Base-by-base conservation (phyloP, 1,140 invertebrate species). In the Vanessa tameamea region DNA sequence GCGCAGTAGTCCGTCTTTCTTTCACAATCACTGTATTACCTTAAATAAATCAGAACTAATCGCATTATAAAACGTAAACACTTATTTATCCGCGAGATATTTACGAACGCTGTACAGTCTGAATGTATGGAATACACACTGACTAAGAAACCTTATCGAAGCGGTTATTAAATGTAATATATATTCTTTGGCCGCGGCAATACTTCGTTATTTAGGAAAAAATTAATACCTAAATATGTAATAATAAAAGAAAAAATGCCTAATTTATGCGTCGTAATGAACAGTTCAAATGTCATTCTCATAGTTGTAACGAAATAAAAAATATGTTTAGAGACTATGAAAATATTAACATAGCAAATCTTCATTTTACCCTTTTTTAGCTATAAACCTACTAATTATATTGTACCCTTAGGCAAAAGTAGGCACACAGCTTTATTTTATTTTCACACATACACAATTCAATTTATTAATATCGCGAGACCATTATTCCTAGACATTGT, bases 121-220 rank as follows among this genome's bases (percentile, higher is more conserved):
- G 43, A 59, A 26, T 75, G 70, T 48, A 50, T 64, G 47, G 70
- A n/a, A 70, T 50, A 81, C 78, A 68, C 47, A 81, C 78, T 78
- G 77, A 73, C 59, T 74, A 57, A 74, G 71, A 75, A 76, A 82
- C 77, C 69, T 83, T 81, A 81, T 83, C 81, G 84, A 4, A 59
- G 8, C 43, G 23, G 43, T 66, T 57, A 73, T 61, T 61, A 67
- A 50, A 61, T 47, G 59, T 47, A 67, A 26, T 66, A 37, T 68
- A 55, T 37, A 57, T 12, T 51, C 3, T 15, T 26, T 3, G 16
- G 37, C 26, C 47, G 66, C 51, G 51, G 16, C 37, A 16, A 15
- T 47, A 26, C 66, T 26, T 47, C 31, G 1, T 13, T 31, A 47
- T 15, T 47, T 51, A 66, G 23, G 6, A 51, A 13, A 26, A 26